Evolutionary conservation across 2,797 vertebrate species (phyloP), one percentile per base, ranked within the genome.

Genomic region (Nasua narica): DNA sequence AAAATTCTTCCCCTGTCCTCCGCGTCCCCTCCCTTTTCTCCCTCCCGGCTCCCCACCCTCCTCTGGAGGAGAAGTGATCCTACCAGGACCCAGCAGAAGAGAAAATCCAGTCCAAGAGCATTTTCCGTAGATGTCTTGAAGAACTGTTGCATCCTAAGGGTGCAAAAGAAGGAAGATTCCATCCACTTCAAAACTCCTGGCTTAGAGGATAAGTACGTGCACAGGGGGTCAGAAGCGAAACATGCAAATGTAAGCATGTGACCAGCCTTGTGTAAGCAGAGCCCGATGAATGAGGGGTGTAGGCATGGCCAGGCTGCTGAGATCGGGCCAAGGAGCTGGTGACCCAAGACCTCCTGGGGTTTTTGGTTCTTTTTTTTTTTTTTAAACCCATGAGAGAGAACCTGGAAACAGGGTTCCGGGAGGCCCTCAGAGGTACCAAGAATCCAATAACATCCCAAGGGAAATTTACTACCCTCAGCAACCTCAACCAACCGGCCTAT

Each of bases 221-320:
- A n/a, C n/a, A 10, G n/a, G 15, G 4, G 58, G 37, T 46, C 48
- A 52, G 69, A 60, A 18, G 0, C 6, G 88, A 60, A 85, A 52
- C 32, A 40, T 18, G 23, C 23, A 25, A 35, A 43, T 25, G 18
- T 15, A 12, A 37, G 16, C 74, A 6, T 8, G 4, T 14, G 25
- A 32, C 32, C 37, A 4, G 4, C 32, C 46, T 27, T 1, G 18
- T 6, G 48, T 18, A 15, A 4, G 25, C 37, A 3, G 0, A 29
- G 79, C 32, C 4, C 7, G 40, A n/a, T 50, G 70, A 32, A 13
- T 13, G 8, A 23, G 40, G 19, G 27, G 16, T 3, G 18, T 18
- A 25, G 11, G 4, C 23, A 2, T 76, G 19, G 32, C 67, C 40
- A 18, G 79, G 29, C 54, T 4, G 58, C 27, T 29, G 54, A 85